Percentiles rank a stretch among this genome's conserved stretches.
Conservation (phyloP, 2,113 vertebrate species). For the Saccopteryx leptura region DNA sequence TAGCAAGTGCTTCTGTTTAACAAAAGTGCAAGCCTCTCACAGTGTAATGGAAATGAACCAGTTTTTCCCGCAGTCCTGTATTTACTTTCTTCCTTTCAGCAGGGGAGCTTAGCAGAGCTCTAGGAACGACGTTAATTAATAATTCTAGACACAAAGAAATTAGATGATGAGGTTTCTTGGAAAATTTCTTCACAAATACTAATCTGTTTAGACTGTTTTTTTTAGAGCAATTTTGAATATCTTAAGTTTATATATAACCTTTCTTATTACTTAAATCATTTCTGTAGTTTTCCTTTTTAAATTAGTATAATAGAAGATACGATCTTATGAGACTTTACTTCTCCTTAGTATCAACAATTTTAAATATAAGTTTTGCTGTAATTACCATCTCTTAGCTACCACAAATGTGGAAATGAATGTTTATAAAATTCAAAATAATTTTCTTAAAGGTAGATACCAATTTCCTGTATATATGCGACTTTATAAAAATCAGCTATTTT, state of each 20-base stretch:
- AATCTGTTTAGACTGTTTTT: not conserved
- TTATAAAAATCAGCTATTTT: constrained; percentile 38
- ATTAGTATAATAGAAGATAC: not conserved
- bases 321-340: constrained; percentile 39
- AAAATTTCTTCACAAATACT: constrained; percentile 14
- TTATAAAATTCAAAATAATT: constrained; percentile 51
- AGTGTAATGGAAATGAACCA: constrained; percentile 43
- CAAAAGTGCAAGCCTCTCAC: constrained; percentile 36
- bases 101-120: constrained; percentile 58
- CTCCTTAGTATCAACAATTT: constrained; percentile 27
- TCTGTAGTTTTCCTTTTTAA: not conserved
- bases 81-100: constrained; percentile 73
- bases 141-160: constrained; percentile 64
- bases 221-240: not conserved
- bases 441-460: not conserved
- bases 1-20: constrained; percentile 45
- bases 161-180: not conserved
- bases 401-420: constrained; percentile 12
- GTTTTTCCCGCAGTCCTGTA: constrained; percentile 66
- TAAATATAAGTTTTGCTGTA: constrained; percentile 26
- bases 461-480: constrained; percentile 40
- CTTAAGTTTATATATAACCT: constrained; percentile 39
- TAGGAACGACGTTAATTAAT: constrained; percentile 76
- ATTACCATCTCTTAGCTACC: constrained; percentile 1
- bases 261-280: constrained; percentile 32